Base-by-base conservation (phyloP, 2,797 vertebrate species). In the Onychomys arenicola region DNA sequence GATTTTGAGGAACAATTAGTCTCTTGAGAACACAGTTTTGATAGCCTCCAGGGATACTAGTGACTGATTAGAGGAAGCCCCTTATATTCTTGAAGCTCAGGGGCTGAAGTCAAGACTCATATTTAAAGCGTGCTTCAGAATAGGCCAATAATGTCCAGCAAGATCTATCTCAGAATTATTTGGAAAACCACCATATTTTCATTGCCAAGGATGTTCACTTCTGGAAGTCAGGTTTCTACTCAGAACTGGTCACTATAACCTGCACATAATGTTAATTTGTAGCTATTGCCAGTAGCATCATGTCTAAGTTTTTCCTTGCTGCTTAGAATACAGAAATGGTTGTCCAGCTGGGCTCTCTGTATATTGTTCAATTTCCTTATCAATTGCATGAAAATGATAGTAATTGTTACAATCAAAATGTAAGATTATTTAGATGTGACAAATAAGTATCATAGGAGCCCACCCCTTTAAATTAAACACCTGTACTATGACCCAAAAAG, bases 101-200 rank as follows among this genome's bases (percentile, higher is more conserved):
- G 37, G 59, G 43, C 49, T 67, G 55, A 27, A 86, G 80, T 89
- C 93, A 93, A 34, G 21, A 71, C 16, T 84, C 40, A 76, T 55
- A 93, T 93, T 96, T 89, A 81, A 97, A 91, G 80, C 17, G 29
- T 23, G 63, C 37, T 67, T 78, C 89, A 92, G 84, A 91, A 89
- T 89, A 91, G 69, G 52, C 57, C 49, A 49, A 19, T 21, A 76
- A 69, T 85, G 46, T 6, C 75, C 81, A 83, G 57, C 34, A 57
- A 73, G 67, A 81, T 49, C 69, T 9, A 5, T 78, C 76, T 87
- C 65, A 73, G 71, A 85, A 52, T 65, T n/a, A 71, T 43, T 86
- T 80, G 92, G 93, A 73, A 52, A 83, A 91, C 37, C 59, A 29
- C 40, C 17, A 13, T 13, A 46, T 32, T 94, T 86, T 83, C 34